Evolutionary conservation across 2,113 vertebrate species (phyloP).

Genomic region (Harpagus bidentatus): DNA sequence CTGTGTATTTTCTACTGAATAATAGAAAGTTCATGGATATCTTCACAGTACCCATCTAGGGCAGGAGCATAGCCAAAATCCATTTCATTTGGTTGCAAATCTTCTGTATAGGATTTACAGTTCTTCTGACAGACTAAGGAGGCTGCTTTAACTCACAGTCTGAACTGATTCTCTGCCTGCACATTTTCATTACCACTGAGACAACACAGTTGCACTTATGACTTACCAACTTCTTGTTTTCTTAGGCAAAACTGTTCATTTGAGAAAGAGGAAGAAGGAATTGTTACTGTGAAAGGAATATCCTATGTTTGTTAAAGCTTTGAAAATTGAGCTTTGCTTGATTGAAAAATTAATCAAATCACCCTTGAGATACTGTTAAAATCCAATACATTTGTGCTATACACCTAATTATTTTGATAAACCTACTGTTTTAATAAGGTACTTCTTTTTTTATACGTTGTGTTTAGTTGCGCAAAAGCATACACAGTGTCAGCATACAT

Average conservation of each 20-base stretch:
- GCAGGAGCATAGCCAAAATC: background rate
- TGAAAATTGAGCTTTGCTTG: background rate
- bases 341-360: background rate
- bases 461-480: background rate
- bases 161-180: background rate
- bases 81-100: background rate
- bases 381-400: background rate
- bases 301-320: background rate
- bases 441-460: background rate
- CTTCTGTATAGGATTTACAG: constrained; percentile 30
- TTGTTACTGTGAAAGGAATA: background rate
- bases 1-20: background rate
- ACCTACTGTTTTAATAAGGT: background rate
- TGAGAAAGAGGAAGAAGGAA: background rate
- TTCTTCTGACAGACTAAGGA: background rate
- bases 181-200: background rate
- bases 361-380: background rate
- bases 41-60: background rate
- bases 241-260: background rate
- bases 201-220: background rate
- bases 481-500: background rate
- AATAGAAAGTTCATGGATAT: background rate
- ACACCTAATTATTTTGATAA: background rate
- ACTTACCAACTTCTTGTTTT: background rate
- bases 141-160: background rate